Conservation (phyloP, 2,888 invertebrate genomes). For the Blastobasis lacticolella region DNA sequence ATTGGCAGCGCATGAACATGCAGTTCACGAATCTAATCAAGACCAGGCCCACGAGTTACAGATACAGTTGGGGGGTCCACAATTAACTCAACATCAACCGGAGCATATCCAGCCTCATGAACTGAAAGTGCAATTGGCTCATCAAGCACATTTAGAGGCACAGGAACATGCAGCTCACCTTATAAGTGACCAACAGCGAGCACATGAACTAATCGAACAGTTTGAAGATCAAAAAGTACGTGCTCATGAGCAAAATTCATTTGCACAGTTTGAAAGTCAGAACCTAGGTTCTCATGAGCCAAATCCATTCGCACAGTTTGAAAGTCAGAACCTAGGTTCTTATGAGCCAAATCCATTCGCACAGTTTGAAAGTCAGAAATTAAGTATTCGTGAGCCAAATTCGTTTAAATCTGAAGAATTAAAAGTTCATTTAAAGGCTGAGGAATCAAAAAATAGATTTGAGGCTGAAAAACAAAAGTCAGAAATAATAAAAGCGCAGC, state of each 20-base stretch:
- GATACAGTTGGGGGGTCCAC: not conserved
- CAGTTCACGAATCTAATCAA: too few relatives aligned
- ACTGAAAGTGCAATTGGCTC: constrained; percentile 1
- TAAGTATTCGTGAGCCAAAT: not conserved
- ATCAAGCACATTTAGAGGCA: constrained; percentile 4
- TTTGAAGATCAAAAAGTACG: not conserved
- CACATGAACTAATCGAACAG: not conserved
- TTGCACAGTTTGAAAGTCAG: not conserved
- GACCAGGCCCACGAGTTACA: too few relatives aligned
- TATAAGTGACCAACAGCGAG: not conserved
- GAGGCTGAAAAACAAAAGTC: constrained; percentile 2
- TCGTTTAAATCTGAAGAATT: not conserved
- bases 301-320: not conserved
- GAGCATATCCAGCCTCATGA: constrained; percentile 1
- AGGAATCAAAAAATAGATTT: not conserved
- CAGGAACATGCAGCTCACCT: constrained; percentile 1
- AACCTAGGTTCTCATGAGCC: not conserved
- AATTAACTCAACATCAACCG: constrained; percentile 1
- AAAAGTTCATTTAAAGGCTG: not conserved
- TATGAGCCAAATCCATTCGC: not conserved
- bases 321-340: not conserved
- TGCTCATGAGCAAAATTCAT: not conserved
- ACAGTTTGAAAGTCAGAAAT: not conserved
- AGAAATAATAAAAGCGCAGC: not conserved
- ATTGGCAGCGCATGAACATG: too few relatives aligned